These are phyloP conservation scores for Hyperoplus immaculatus DNA, from an alignment of 2,797 vertebrate genomes.

Conservation along the genomic window DNA sequence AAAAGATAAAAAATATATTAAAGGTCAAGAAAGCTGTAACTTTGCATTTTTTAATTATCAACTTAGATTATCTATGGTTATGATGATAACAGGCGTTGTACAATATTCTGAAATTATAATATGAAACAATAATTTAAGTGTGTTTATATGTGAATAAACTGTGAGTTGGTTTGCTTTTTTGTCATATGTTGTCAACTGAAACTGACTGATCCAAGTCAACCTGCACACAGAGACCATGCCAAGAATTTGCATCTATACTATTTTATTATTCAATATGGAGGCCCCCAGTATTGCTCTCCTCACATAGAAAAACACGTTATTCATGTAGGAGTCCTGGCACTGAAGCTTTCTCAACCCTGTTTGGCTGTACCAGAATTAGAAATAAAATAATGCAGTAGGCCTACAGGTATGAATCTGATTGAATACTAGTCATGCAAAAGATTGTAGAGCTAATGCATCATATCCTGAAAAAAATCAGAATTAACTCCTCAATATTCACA, in stretches of 20 bases:
- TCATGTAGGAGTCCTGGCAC: neutral
- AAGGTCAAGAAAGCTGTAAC: neutral
- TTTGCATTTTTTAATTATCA: neutral
- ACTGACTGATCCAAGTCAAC: neutral
- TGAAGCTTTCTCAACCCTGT: neutral
- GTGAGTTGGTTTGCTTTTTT: too few relatives aligned
- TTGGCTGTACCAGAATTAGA: neutral
- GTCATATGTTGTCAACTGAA: neutral
- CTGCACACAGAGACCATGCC: neutral
- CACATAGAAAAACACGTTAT: neutral
- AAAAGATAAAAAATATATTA: neutral
- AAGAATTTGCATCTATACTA: neutral
- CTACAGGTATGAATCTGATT: neutral
- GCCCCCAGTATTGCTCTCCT: neutral
- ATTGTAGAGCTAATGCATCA: neutral
- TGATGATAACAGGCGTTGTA: neutral
- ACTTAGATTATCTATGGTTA: neutral
- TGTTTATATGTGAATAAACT: neutral
- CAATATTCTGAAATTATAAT: neutral
- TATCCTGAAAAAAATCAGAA: neutral
- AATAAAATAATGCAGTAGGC: neutral
- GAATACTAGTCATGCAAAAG: conserved; percentile 3
- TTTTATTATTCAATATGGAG: neutral
- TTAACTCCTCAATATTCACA: neutral
- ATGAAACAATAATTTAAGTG: neutral